phyloP scores from a whole-genome alignment of 2,888 invertebrate species.

The Diarsia mendica region DNA sequence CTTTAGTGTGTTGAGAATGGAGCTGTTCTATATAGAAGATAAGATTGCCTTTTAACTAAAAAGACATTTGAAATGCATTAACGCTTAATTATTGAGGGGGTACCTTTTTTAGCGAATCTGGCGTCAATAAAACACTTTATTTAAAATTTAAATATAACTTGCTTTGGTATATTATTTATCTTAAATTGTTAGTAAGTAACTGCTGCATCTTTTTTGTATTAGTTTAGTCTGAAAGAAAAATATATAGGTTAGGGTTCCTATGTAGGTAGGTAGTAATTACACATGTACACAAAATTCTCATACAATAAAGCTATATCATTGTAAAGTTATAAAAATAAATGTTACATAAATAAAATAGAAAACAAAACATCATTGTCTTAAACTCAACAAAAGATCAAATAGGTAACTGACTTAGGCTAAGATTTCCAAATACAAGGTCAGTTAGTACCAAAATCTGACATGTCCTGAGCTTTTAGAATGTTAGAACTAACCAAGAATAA shows the following conservation, averaged over 20 bases:
- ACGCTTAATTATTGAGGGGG: not conserved
- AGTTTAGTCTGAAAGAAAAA: slow-evolving; percentile 22
- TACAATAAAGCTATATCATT: too few relatives aligned
- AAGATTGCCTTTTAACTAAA: not conserved
- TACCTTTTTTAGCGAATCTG: too few relatives aligned
- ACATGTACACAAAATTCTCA: too few relatives aligned
- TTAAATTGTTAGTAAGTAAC: slow-evolving; percentile 5
- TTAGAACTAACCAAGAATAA: not conserved
- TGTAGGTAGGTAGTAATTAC: too few relatives aligned
- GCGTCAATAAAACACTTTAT: slow-evolving; percentile 16
- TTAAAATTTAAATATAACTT: not conserved
- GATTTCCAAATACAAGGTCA: not conserved
- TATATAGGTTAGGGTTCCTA: too few relatives aligned
- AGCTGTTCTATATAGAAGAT: not conserved
- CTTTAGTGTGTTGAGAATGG: not conserved
- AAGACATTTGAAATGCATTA: not conserved
- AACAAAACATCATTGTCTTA: not conserved
- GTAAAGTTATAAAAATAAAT: too few relatives aligned
- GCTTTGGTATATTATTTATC: slow-evolving; percentile 15
- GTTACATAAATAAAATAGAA: not conserved
- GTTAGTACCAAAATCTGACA: not conserved
- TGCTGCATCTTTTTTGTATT: not conserved
- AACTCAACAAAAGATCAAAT: not conserved
- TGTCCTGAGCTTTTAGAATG: not conserved
- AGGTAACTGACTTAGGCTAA: not conserved